Base-by-base conservation (phyloP, 2,113 vertebrate genomes). In the Carettochelys insculpta region DNA sequence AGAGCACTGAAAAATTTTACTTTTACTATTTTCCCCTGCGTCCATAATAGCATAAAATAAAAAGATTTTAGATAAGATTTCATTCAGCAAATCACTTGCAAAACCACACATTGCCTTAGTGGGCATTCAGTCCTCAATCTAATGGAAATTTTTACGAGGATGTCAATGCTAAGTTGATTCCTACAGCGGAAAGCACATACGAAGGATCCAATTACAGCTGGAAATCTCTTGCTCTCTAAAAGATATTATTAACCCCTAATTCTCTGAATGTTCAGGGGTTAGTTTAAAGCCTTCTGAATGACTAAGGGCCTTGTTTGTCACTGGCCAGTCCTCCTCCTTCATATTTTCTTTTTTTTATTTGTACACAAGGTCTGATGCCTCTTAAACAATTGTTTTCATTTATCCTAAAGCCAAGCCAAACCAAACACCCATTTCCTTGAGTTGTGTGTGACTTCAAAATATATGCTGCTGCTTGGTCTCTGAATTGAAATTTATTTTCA, bases 41-140 rank as follows among this genome's bases (percentile, higher is more conserved):
- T 96, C 96, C 92, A 94, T 98, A 98, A 98, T 97, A 96, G 97
- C 97, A 97, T 98, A 96, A 98, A 98, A 98, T 98, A 98, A 98
- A 98, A 98, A 98, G 98, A 98, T 98, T 98, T 98, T 97, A 98
- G 98, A 97, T 98, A 98, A 98, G 98, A 98, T 98, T 98, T 98
- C 98, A 96, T 98, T 97, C 96, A 83, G 96, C 86, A 97, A 98
- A 98, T 98, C 98, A 98, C 98, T 98, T 97, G 97, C 92, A 94
- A 97, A 97, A 96, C 97, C 98, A 95, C 96, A 95, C 90, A 89
- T 92, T 97, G 96, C 96, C 96, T 97, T 96, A 65, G 78, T 10
- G 97, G 97, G 95, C 97, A 97, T 97, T 95, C 96, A 95, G 96
- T 88, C 94, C 96, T 98, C 91, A 80, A 95, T 96, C 96, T 98